phyloP scores from a whole-genome alignment of 1,140 invertebrate genomes.

The Dendrolimus punctatus region DNA sequence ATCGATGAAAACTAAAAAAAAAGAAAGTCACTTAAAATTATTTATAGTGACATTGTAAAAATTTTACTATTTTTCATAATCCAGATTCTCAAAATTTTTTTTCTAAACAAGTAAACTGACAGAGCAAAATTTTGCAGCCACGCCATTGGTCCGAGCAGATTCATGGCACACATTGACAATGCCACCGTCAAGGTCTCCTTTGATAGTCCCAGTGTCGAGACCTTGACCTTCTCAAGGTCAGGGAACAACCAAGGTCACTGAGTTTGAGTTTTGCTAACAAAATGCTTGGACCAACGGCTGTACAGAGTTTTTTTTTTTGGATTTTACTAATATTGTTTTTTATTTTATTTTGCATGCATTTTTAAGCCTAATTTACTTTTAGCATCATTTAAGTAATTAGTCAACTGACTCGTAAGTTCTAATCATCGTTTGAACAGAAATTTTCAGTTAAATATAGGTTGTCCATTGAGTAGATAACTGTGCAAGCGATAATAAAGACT shows the following conservation, averaged over 20 bases:
- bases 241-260: constrained; percentile 10
- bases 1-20: too few species aligned
- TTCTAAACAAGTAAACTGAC: background rate
- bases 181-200: constrained; percentile 59
- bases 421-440: too few species aligned
- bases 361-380: too few species aligned
- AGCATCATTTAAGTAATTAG: too few species aligned
- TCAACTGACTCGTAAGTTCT: too few species aligned
- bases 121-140: constrained; percentile 35
- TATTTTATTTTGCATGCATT: too few species aligned
- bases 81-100: background rate
- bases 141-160: constrained; percentile 69
- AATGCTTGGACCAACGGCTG: constrained; percentile 63
- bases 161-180: constrained; percentile 69
- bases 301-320: constrained; percentile 10
- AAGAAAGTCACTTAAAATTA: too few species aligned
- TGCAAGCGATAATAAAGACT: too few species aligned
- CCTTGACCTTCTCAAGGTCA: constrained; percentile 25
- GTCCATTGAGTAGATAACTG: too few species aligned
- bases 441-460: too few species aligned
- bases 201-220: constrained; percentile 39
- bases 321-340: constrained; percentile 7
- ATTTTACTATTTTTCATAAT: too few species aligned
- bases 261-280: constrained; percentile 12
- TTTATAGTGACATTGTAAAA: too few species aligned